Evolutionary conservation across 2,888 invertebrate species (phyloP).

Genomic region (Acrocyrtus sp.): DNA sequence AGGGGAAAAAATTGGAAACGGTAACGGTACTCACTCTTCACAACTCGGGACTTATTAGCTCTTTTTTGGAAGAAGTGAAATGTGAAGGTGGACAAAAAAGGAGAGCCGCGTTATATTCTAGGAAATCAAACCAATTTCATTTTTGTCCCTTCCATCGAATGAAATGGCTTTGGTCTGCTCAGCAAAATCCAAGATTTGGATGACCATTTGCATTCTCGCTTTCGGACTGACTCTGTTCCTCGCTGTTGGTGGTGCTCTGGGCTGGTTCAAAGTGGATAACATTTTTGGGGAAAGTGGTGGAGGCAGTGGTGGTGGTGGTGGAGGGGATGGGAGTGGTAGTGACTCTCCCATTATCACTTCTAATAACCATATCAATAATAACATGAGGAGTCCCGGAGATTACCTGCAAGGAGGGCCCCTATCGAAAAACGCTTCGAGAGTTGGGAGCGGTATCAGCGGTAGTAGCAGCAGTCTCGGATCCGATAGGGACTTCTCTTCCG

Average conservation of each 20-base stretch:
- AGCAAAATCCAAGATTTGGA: conserved; percentile 73
- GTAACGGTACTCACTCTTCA: too few species aligned
- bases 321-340: too few species aligned
- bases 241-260: conserved; percentile 68
- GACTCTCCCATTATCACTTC: too few species aligned
- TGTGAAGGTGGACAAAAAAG: conserved; percentile 1
- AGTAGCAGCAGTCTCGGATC: too few species aligned
- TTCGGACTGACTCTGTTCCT: conserved; percentile 64
- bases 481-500: too few species aligned
- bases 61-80: conserved; percentile 10
- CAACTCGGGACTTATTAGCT: too few species aligned
- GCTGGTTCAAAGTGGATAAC: conserved; percentile 70
- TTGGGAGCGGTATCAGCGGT: too few species aligned
- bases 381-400: too few species aligned
- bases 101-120: not conserved
- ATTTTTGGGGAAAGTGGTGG: conserved; percentile 10
- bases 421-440: too few species aligned
- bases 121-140: not conserved
- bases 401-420: too few species aligned
- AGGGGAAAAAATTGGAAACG: conserved; percentile 1
- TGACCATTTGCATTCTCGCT: conserved; percentile 70
- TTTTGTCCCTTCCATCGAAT: not conserved
- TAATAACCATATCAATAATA: too few species aligned
- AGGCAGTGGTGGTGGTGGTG: too few species aligned
- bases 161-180: conserved; percentile 76